phyloP scores from a whole-genome alignment of 2,888 invertebrate species.

The Iphiclides podalirius region DNA sequence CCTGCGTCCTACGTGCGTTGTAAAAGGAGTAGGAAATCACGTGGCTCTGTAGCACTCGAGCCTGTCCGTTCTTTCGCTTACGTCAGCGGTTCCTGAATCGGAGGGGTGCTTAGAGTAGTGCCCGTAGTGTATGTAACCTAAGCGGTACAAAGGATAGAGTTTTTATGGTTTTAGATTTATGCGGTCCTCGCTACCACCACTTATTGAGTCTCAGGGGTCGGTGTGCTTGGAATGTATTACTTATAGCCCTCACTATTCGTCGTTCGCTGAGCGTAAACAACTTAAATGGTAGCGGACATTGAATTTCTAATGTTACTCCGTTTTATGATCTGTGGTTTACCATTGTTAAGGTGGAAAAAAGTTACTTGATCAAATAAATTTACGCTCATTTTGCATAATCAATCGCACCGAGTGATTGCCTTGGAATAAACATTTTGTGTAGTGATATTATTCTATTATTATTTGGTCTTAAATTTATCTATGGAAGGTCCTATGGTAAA shows the following conservation, averaged over 20 bases:
- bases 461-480: too few species aligned
- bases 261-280: slow-evolving; percentile 7
- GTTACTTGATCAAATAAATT: too few species aligned
- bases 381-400: too few species aligned
- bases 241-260: slow-evolving; percentile 14
- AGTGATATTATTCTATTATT: too few species aligned
- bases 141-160: slow-evolving; percentile 23
- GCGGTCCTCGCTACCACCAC: slow-evolving; percentile 17
- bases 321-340: too few species aligned
- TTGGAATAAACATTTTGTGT: too few species aligned
- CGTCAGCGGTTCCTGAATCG: slow-evolving; percentile 16
- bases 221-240: slow-evolving; percentile 18
- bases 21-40: too few species aligned
- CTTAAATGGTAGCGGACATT: neutral
- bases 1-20: too few species aligned
- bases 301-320: too few species aligned
- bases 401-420: too few species aligned
- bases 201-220: slow-evolving; percentile 22
- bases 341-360: too few species aligned
- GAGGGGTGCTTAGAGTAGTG: slow-evolving; percentile 15
- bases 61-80: slow-evolving; percentile 12
- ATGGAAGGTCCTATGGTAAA: too few species aligned
- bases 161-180: slow-evolving; percentile 24
- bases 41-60: neutral
- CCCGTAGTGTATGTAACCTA: slow-evolving; percentile 22